Percentiles rank a stretch among this genome's conserved stretches.
phyloP scores from a whole-genome alignment of 2,113 vertebrate species.

The Dendropsophus ebraccatus region DNA sequence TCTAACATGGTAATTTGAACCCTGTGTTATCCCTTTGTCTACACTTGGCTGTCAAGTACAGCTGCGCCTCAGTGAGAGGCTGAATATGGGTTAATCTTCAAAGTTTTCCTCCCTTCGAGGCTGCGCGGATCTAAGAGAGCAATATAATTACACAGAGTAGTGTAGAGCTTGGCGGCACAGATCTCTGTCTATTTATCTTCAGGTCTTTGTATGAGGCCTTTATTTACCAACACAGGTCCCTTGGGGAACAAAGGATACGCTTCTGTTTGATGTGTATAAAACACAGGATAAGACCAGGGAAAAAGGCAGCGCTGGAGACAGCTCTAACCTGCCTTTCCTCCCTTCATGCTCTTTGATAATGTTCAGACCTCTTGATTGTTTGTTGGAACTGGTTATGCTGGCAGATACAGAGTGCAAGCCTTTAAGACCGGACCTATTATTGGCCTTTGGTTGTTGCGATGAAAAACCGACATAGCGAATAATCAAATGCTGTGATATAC shows the following conservation, averaged over 20 bases:
- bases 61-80: conserved; percentile 22
- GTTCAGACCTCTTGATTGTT: conserved; percentile 43
- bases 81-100: conserved; percentile 62
- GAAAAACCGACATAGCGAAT: neutral
- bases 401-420: conserved; percentile 25
- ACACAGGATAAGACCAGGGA: conserved; percentile 9
- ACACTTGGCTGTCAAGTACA: conserved; percentile 32
- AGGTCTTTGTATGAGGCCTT: conserved; percentile 25
- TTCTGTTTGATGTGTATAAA: conserved; percentile 37
- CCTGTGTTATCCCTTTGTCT: conserved; percentile 47
- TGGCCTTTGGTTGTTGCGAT: neutral
- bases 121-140: conserved; percentile 30
- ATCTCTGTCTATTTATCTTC: conserved; percentile 51
- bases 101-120: conserved; percentile 52
- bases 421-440: neutral
- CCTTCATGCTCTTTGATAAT: conserved; percentile 51
- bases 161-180: conserved; percentile 37
- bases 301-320: conserved; percentile 43
- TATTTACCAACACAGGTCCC: conserved; percentile 57
- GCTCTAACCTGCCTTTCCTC: conserved; percentile 34
- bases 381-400: conserved; percentile 52
- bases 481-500: neutral
- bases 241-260: conserved; percentile 46
- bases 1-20: conserved; percentile 34
- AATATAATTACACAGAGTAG: conserved; percentile 64